Conservation (phyloP, 2,113 vertebrate genomes). For the Cyanocitta stelleri region DNA sequence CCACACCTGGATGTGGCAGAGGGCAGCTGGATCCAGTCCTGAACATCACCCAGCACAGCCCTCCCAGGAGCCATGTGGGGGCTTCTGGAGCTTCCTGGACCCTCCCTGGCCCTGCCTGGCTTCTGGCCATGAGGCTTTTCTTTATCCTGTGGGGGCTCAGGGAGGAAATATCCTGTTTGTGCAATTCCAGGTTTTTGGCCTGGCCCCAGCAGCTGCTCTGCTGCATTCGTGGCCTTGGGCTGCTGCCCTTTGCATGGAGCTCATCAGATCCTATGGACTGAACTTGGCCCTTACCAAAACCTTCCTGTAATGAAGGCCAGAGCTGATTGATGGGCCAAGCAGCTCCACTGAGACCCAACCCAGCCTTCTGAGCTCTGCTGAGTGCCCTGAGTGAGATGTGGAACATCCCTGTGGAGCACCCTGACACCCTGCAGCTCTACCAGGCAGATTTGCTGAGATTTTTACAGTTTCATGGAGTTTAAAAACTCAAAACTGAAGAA, state of each 20-base stretch:
- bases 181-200: background rate
- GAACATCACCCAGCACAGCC: background rate
- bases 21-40: background rate
- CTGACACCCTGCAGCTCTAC: background rate
- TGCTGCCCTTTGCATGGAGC: background rate
- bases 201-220: background rate
- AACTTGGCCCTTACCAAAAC: background rate
- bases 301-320: background rate
- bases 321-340: background rate
- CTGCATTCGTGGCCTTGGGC: background rate
- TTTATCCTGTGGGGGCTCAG: background rate
- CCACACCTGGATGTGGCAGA: background rate
- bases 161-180: background rate
- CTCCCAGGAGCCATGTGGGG: background rate
- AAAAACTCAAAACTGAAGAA: background rate
- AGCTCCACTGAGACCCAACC: background rate
- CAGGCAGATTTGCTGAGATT: background rate
- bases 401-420: background rate
- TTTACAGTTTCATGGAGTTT: background rate
- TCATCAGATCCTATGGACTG: background rate
- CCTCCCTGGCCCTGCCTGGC: background rate
- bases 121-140: background rate
- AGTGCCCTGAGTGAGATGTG: background rate
- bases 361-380: background rate
- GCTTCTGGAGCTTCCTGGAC: background rate